phyloP scores from a whole-genome alignment of 2,888 invertebrate species.

The Drosophila imparisetae region DNA sequence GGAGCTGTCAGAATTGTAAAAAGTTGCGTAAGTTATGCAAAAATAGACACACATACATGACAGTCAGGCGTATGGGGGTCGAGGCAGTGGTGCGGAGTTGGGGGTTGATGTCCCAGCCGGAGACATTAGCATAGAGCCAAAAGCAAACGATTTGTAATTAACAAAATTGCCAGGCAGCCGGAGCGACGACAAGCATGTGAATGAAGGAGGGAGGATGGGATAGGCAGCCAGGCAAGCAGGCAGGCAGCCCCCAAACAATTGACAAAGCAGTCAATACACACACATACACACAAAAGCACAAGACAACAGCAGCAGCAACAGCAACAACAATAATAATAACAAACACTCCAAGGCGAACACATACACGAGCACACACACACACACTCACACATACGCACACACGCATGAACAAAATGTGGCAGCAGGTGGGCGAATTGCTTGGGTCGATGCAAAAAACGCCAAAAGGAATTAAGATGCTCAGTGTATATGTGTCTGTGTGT shows the following conservation, averaged over 20 bases:
- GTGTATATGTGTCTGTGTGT: neutral
- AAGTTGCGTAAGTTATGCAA: slow-evolving; percentile 70
- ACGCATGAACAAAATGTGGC: slow-evolving; percentile 33
- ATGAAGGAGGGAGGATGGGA: neutral
- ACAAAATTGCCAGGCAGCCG: slow-evolving; percentile 85
- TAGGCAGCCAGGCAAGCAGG: neutral
- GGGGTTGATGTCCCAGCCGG: slow-evolving; percentile 45
- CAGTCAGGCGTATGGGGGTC: slow-evolving; percentile 2
- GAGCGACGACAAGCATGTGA: slow-evolving; percentile 23
- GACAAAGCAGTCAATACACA: slow-evolving; percentile 75
- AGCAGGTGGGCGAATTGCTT: slow-evolving; percentile 65
- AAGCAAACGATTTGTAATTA: slow-evolving; percentile 84
- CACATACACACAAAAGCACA: slow-evolving; percentile 30
- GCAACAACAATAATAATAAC: slow-evolving; percentile 65
- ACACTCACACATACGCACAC: slow-evolving; percentile 9
- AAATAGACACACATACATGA: slow-evolving; percentile 57
- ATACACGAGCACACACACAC: slow-evolving; percentile 23
- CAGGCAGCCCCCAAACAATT: slow-evolving; percentile 65
- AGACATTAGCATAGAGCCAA: slow-evolving; percentile 70
- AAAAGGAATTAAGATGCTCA: slow-evolving; percentile 71
- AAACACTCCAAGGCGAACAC: slow-evolving; percentile 61
- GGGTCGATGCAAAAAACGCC: slow-evolving; percentile 73
- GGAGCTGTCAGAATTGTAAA: slow-evolving; percentile 62
- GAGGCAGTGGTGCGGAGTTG: neutral
- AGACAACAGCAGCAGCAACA: slow-evolving; percentile 33